phyloP scores from a whole-genome alignment of 2,888 invertebrate genomes.

The Unio pictorum region DNA sequence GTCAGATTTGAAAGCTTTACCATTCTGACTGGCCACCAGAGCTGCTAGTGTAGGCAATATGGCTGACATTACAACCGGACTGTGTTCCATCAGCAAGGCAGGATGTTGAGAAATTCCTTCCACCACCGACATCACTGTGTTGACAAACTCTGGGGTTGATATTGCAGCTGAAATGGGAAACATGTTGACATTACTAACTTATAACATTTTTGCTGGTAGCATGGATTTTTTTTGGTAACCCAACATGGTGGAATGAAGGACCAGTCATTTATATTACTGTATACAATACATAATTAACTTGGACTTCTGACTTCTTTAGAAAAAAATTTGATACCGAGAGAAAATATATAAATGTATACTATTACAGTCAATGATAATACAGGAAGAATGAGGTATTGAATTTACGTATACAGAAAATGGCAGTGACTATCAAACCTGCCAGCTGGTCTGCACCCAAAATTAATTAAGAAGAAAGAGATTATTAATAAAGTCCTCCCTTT shows the following conservation, averaged over 20 bases:
- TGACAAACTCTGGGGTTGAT: constrained; percentile 65
- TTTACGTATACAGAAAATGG: no score
- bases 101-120: constrained; percentile 69
- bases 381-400: no score
- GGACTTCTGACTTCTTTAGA: no score
- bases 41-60: constrained; percentile 64
- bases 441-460: constrained; percentile 27
- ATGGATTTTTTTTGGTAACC: no score
- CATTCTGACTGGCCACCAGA: constrained; percentile 63
- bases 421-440: constrained; percentile 20
- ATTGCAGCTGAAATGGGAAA: constrained; percentile 40
- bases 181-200: background rate
- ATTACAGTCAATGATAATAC: no score
- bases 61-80: constrained; percentile 59
- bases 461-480: constrained; percentile 6
- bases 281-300: no score
- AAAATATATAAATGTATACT: no score
- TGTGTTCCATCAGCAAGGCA: constrained; percentile 59
- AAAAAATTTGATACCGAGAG: no score
- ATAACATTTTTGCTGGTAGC: no score
- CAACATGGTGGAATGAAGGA: no score
- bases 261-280: no score
- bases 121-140: constrained; percentile 63
- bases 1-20: constrained; percentile 29
- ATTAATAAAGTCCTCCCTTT: no score